Conservation (phyloP, 1,140 invertebrate genomes). For the Vollenhovia emeryi region DNA sequence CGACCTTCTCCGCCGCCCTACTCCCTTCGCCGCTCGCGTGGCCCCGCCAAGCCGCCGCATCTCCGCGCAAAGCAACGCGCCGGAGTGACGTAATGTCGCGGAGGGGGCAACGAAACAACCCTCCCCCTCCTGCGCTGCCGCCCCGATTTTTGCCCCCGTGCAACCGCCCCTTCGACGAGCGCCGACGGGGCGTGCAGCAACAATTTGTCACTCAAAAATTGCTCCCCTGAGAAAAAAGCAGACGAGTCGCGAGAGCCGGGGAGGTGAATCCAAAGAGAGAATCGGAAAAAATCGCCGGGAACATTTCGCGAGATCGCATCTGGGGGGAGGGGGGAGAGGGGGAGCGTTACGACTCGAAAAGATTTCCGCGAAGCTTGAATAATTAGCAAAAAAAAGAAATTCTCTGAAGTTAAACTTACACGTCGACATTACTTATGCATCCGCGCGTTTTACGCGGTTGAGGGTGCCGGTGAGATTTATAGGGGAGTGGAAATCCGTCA, state of each 20-base stretch:
- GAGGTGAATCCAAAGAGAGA: not conserved
- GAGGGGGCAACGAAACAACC: constrained; percentile 24
- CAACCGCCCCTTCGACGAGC: not conserved
- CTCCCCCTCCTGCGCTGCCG: not conserved
- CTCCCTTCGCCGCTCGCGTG: constrained; percentile 49
- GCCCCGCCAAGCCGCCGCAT: constrained; percentile 48
- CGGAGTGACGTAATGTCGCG: constrained; percentile 51
- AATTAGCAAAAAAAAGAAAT: not conserved
- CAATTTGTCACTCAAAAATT: constrained; percentile 53
- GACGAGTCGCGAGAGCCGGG: not conserved
- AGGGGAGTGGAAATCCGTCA: not conserved
- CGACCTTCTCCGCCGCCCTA: constrained; percentile 73
- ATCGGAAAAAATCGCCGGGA: constrained; percentile 25
- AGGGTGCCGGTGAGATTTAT: not conserved
- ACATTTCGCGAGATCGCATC: not conserved
- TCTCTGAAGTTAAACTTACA: not conserved
- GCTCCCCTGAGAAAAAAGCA: not conserved
- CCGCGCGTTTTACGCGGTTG: not conserved
- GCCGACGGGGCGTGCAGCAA: constrained; percentile 31
- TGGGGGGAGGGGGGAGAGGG: too few relatives aligned
- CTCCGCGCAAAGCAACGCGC: constrained; percentile 50
- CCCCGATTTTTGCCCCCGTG: constrained; percentile 5
- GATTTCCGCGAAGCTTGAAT: not conserved
- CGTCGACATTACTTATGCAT: not conserved
- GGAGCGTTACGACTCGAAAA: not conserved